Base-by-base conservation (phyloP, 2,888 invertebrate species). In the Leptopilina drosophilae region DNA sequence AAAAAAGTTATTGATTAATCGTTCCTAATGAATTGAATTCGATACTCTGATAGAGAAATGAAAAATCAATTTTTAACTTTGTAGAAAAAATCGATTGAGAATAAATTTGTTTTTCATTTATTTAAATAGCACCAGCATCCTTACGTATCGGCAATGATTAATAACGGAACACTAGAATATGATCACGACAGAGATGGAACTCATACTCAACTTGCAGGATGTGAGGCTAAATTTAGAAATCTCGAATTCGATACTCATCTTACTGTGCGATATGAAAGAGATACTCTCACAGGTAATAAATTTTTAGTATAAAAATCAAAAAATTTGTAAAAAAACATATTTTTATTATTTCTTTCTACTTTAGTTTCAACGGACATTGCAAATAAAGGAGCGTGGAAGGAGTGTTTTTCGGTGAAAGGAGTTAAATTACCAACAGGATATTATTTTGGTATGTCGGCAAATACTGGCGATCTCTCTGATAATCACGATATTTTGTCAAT, bases 101-200 rank as follows among this genome's bases (percentile, higher is more conserved):
- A 20, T 20, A 20, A 20, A 20, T 20, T 20, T n/a, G n/a, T 20
- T 20, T 20, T 20, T 20, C 20, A 20, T 20, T 20, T 20, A 20
- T 20, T 20, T 20, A 20, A 20, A 20, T 20, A 99, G 98, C 99
- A 99, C 92, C 97, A 97, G 89, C 99, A 99, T 93, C 99, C 99
- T 0, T 99, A 97, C 92, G 95, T 99, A 87, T 99, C 99, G 78
- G 98, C 97, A 4, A 99, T 99, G 99, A 94, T 99, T 3, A 99
- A 98, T 92, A 99, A 99, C 92, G 99, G 99, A 15, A 94, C 96
- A 2, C 93, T 98, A 82, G 96, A 96, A 90, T 99, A 99, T 92
- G 99, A 99, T 92, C 99, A 99, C 92, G 99, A 99, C 90, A 93
- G 97, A 66, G 99, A 99, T 93, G 99, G 99, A 69, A 99, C 99